Evolutionary conservation across 2,888 invertebrate genomes (phyloP).

Genomic region (Lasiommata megera): DNA sequence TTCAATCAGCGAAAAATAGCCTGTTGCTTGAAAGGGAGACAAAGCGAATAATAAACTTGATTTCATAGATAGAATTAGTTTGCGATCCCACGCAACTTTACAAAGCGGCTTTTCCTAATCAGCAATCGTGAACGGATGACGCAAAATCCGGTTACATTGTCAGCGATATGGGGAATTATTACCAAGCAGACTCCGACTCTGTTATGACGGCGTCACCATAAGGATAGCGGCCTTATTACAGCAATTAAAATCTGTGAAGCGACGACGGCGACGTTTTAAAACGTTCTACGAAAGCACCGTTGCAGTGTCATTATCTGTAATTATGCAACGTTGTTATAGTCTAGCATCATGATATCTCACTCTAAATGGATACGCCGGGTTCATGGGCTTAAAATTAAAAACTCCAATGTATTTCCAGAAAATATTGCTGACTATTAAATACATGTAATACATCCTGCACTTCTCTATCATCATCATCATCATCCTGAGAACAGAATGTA

Average conservation of each 20-base stretch:
- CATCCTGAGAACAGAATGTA: no score
- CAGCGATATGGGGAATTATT: constrained; percentile 11
- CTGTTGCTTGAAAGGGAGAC: no score
- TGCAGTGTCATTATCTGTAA: constrained; percentile 39
- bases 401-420: not conserved
- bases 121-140: constrained; percentile 20
- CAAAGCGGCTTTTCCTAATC: constrained; percentile 10
- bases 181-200: not conserved
- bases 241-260: constrained; percentile 12
- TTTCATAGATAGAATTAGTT: not conserved
- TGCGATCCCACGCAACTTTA: constrained; percentile 7
- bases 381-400: no score
- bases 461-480: no score
- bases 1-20: no score
- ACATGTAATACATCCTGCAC: no score
- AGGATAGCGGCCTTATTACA: not conserved
- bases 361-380: not conserved
- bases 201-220: not conserved
- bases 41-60: no score
- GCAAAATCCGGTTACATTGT: constrained; percentile 21
- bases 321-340: constrained; percentile 29
- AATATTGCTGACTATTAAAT: no score
- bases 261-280: not conserved
- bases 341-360: constrained; percentile 28
- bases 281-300: constrained; percentile 29